Conservation (phyloP, 2,113 vertebrate genomes). For the Xenus cinereus region DNA sequence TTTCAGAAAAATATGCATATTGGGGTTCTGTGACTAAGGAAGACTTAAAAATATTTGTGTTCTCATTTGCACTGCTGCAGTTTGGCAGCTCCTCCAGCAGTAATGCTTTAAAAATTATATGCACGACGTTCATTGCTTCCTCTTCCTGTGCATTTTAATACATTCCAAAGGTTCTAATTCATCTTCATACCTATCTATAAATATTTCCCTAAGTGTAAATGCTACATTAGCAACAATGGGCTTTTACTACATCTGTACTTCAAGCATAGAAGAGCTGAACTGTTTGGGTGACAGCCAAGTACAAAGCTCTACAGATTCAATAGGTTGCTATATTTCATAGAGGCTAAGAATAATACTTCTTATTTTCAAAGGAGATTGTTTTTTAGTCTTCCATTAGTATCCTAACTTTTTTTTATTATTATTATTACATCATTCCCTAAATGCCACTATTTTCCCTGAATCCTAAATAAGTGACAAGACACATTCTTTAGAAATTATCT, state of each 20-base stretch:
- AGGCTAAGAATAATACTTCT: not conserved
- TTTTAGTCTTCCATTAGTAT: not conserved
- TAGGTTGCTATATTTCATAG: conserved; percentile 10
- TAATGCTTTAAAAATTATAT: conserved; percentile 43
- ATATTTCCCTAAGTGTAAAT: conserved; percentile 38
- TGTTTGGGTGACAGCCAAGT: not conserved
- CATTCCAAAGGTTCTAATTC: conserved; percentile 50
- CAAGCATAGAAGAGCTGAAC: not conserved
- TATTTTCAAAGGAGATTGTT: not conserved
- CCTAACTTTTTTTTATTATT: not conserved
- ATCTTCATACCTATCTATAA: conserved; percentile 46
- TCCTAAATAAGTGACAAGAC: not conserved
- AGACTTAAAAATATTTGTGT: conserved; percentile 55
- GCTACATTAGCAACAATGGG: conserved; percentile 20
- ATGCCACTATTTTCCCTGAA: not conserved
- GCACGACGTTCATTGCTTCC: conserved; percentile 46
- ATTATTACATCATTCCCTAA: not conserved
- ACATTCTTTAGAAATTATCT: not conserved
- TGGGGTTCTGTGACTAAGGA: not conserved
- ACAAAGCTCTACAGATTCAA: not conserved
- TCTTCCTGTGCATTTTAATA: conserved; percentile 53
- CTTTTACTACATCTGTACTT: conserved; percentile 33
- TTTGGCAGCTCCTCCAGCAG: conserved; percentile 17
- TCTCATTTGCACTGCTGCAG: not conserved
- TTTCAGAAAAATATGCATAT: conserved; percentile 30